These are phyloP conservation scores for Nemoura dubitans DNA, from an alignment of 2,888 invertebrate genomes.

Conservation along the genomic window DNA sequence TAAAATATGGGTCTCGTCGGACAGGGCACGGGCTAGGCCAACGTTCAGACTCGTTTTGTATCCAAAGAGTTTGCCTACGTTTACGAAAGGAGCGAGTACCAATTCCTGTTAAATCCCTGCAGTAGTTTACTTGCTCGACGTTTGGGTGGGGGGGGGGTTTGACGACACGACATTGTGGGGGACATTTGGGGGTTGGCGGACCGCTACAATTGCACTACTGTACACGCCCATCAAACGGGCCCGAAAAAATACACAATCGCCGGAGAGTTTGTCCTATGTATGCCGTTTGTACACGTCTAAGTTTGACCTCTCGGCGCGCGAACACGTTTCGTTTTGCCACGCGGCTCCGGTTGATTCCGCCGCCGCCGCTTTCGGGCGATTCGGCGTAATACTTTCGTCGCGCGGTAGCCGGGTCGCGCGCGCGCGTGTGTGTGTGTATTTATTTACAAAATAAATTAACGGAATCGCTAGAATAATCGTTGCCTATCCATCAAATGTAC, in stretches of 20 bases:
- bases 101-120: conserved; percentile 51
- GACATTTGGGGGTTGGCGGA: no score
- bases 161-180: no score
- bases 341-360: no score
- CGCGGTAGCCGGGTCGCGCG: no score
- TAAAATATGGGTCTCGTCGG: not conserved
- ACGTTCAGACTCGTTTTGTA: not conserved
- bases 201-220: no score
- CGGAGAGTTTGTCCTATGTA: not conserved
- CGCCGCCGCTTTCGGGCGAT: no score
- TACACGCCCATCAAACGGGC: not conserved
- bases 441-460: conserved; percentile 35
- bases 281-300: no score
- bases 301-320: no score
- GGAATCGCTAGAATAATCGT: conserved; percentile 16
- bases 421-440: no score
- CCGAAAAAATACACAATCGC: not conserved
- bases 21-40: not conserved
- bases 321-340: no score
- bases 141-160: no score
- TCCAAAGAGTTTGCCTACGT: no score
- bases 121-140: conserved; percentile 43
- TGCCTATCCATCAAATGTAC: not conserved
- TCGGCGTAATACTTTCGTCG: not conserved
- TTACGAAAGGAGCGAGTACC: conserved; percentile 39